Conservation (phyloP, 2,888 invertebrate genomes). For the Bruchidius siliquastri region DNA sequence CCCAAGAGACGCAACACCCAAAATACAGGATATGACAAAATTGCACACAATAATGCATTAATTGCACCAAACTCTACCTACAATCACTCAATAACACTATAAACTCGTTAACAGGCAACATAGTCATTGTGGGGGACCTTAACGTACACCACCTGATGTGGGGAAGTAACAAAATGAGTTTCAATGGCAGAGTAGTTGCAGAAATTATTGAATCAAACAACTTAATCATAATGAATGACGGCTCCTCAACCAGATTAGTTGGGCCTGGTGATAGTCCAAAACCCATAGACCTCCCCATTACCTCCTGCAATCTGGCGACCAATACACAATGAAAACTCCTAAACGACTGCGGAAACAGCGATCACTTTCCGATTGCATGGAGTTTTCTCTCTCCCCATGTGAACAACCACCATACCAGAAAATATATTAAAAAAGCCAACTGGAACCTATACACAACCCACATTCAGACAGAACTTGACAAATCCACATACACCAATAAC, state of each 20-base stretch:
- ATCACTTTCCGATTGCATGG: background rate
- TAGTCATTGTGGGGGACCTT: no score
- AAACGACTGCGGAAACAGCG: background rate
- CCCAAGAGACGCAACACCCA: no score
- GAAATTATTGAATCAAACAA: background rate
- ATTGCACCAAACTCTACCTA: no score
- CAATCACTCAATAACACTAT: no score
- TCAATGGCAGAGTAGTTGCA: no score
- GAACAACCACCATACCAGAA: background rate
- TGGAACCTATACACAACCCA: background rate
- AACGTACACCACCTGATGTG: no score
- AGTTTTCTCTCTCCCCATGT: background rate
- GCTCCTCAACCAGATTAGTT: background rate
- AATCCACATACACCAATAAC: no score
- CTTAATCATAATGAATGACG: background rate
- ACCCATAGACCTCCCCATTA: background rate
- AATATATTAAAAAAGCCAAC: background rate
- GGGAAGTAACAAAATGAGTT: no score
- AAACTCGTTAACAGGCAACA: no score
- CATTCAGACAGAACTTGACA: background rate
- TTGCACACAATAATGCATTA: no score
- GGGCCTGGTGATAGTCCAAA: background rate
- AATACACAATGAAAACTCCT: background rate
- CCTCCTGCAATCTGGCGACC: background rate
- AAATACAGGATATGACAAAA: no score